Conservation (phyloP, 2,797 vertebrate species). For the Trichosurus vulpecula region DNA sequence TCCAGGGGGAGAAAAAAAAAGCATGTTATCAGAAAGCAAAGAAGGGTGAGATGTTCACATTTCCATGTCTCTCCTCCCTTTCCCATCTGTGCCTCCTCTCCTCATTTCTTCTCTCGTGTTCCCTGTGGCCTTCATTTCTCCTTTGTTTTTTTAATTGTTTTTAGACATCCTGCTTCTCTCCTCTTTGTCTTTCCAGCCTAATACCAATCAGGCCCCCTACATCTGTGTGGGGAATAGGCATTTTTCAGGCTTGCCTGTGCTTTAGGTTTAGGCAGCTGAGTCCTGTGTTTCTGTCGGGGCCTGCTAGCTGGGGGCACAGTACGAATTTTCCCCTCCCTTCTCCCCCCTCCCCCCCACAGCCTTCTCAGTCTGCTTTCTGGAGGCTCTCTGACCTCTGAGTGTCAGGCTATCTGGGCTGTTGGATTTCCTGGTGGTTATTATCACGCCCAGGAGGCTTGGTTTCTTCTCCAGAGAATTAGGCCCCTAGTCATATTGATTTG, state of each 20-base stretch:
- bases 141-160: slow-evolving; percentile 63
- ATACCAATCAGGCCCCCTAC: slow-evolving; percentile 59
- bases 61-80: slow-evolving; percentile 66
- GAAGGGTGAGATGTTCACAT: slow-evolving; percentile 91
- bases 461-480: slow-evolving; percentile 48
- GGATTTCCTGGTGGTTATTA: slow-evolving; percentile 59
- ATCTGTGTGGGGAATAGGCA: slow-evolving; percentile 58
- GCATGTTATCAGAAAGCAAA: slow-evolving; percentile 92
- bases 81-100: slow-evolving; percentile 3
- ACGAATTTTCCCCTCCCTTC: slow-evolving; percentile 40
- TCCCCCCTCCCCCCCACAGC: slow-evolving; percentile 39
- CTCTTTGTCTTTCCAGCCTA: slow-evolving; percentile 69
- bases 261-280: slow-evolving; percentile 49
- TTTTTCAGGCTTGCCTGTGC: slow-evolving; percentile 54
- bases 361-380: slow-evolving; percentile 62
- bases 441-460: slow-evolving; percentile 43
- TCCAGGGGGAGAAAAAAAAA: slow-evolving; percentile 82
- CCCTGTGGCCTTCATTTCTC: slow-evolving; percentile 58
- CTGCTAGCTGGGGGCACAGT: slow-evolving; percentile 71
- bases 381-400: slow-evolving; percentile 76
- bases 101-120: slow-evolving; percentile 45
- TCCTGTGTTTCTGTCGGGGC: slow-evolving; percentile 67
- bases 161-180: slow-evolving; percentile 64
- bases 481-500: slow-evolving; percentile 47
- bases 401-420: slow-evolving; percentile 64